These are phyloP conservation scores for Leptinotarsa undecemlineata DNA, from an alignment of 1,140 invertebrate species.

Conservation along the genomic window DNA sequence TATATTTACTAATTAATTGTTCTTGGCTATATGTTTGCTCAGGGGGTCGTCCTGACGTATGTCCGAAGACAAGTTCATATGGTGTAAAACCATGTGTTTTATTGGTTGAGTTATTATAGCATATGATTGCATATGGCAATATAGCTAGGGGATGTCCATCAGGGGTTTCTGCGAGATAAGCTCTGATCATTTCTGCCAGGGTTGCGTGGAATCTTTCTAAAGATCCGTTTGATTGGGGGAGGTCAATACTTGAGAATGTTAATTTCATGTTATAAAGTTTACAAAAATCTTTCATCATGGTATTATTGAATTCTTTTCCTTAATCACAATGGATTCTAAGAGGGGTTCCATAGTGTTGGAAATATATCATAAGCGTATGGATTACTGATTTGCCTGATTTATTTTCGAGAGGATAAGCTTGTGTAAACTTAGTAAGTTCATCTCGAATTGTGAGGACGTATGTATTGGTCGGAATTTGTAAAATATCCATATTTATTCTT, in stretches of 20 bases:
- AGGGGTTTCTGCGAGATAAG: slow-evolving; percentile 23
- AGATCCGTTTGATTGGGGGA: slow-evolving; percentile 32
- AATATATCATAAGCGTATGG: slow-evolving; percentile 17
- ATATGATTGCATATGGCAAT: slow-evolving; percentile 34
- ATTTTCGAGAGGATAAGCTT: slow-evolving; percentile 22
- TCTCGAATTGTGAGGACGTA: slow-evolving; percentile 29
- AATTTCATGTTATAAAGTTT: slow-evolving; percentile 28
- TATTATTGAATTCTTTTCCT: slow-evolving; percentile 25
- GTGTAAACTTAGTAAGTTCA: slow-evolving; percentile 30
- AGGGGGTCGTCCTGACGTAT: slow-evolving; percentile 27
- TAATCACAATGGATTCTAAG: slow-evolving; percentile 26
- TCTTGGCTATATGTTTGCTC: slow-evolving; percentile 32
- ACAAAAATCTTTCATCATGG: slow-evolving; percentile 22
- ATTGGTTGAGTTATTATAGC: slow-evolving; percentile 35
- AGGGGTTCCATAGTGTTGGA: slow-evolving; percentile 31
- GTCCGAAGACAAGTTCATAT: slow-evolving; percentile 33
- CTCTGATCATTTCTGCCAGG: slow-evolving; percentile 33
- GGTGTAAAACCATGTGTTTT: slow-evolving; percentile 39
- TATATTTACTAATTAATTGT: slow-evolving; percentile 27
- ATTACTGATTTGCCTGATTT: slow-evolving; percentile 8
- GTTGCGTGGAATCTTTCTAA: slow-evolving; percentile 39
- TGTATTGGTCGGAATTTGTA: slow-evolving; percentile 25
- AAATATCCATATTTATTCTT: slow-evolving; percentile 29
- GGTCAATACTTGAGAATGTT: slow-evolving; percentile 23
- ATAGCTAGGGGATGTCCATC: slow-evolving; percentile 32